phyloP scores from a whole-genome alignment of 2,888 invertebrate genomes.

The Neoitamus cyanurus region DNA sequence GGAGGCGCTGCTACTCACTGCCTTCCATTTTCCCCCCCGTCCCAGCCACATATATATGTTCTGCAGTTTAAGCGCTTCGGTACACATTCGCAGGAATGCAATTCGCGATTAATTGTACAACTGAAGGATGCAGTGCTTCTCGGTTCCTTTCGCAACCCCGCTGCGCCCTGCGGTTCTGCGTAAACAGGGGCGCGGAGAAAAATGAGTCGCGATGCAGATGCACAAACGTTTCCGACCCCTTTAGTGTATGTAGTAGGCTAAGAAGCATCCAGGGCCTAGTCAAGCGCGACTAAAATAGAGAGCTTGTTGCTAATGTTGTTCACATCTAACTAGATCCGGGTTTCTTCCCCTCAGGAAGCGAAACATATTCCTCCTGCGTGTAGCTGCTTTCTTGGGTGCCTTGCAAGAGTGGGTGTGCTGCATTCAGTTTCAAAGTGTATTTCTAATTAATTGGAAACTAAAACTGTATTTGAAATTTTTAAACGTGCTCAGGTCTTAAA shows the following conservation, averaged over 20 bases:
- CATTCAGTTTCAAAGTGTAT: background rate
- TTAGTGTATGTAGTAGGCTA: background rate
- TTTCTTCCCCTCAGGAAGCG: background rate
- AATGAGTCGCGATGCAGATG: background rate
- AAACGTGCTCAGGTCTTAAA: background rate
- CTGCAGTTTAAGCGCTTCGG: background rate
- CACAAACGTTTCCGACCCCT: background rate
- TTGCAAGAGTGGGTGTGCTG: background rate
- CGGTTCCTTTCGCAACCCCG: background rate
- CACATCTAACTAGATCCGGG: background rate
- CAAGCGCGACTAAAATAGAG: background rate
- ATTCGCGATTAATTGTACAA: background rate
- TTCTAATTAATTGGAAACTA: constrained; percentile 1
- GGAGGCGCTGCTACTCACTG: background rate
- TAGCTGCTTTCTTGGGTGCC: background rate
- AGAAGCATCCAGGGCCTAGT: background rate
- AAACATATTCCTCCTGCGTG: background rate
- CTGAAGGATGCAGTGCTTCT: background rate
- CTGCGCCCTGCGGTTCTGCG: background rate
- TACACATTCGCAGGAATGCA: background rate
- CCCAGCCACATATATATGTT: background rate
- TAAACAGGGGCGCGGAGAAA: background rate
- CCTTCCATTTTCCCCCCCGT: too few species aligned
- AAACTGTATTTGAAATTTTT: background rate
- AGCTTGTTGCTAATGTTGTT: background rate